Evolutionary conservation across 2,797 vertebrate species (phyloP).

Genomic region (Sebastes diaconus): DNA sequence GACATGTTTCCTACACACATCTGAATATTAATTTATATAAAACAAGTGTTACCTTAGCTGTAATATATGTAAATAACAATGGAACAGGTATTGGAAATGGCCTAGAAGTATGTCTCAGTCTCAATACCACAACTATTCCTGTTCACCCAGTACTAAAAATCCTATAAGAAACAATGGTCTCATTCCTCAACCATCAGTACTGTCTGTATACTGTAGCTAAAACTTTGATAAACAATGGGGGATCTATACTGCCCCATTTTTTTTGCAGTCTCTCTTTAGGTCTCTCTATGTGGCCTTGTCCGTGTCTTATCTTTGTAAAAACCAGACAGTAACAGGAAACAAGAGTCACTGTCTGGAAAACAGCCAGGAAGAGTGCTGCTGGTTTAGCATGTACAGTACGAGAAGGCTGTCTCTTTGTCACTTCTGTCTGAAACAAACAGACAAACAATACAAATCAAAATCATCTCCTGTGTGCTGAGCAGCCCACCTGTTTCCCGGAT

Average conservation of each 20-base stretch:
- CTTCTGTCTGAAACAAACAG: background rate
- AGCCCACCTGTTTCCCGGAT: conserved; percentile 26
- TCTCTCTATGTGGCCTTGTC: background rate
- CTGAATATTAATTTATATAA: background rate
- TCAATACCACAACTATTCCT: background rate
- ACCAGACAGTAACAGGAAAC: conserved; percentile 34
- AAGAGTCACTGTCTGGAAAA: conserved; percentile 13
- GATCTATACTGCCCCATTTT: background rate
- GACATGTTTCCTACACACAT: background rate
- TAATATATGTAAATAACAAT: background rate
- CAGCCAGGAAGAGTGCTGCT: background rate
- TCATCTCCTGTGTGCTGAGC: background rate
- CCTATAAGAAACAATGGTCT: background rate
- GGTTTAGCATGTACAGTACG: background rate
- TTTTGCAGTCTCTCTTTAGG: background rate
- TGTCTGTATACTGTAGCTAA: background rate
- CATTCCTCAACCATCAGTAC: no score
- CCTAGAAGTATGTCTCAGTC: background rate
- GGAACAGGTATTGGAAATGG: background rate
- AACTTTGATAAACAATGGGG: background rate
- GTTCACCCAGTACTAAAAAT: background rate
- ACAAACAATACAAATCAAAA: conserved; percentile 12
- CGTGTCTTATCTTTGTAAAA: conserved; percentile 6
- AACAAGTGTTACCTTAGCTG: no score
- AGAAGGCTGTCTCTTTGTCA: background rate